Base-by-base conservation (phyloP, 2,888 invertebrate genomes). In the Arctia plantaginis region DNA sequence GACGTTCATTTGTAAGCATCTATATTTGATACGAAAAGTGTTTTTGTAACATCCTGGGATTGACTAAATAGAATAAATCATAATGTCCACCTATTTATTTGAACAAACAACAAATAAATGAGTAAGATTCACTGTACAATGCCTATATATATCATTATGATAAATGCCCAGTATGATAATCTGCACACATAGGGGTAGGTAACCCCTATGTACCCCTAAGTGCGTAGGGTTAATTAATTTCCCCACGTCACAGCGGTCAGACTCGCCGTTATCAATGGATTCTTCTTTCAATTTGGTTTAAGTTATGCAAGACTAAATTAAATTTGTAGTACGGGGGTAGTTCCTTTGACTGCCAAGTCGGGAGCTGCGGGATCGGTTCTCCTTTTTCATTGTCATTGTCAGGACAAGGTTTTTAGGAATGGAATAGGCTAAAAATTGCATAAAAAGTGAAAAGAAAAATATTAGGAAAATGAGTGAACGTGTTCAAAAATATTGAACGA, bases 221-320 rank as follows among this genome's bases (percentile, higher is more conserved):
- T 13, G 39, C n/a, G 65, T 23, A 39, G 65, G 65, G 65, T 66
- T 39, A 66, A 66, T 66, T 66, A 66, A 66, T 66, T 66, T 39
- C 39, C n/a, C 39, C 65, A 33, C 64, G 33, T 65, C 39, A 23
- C 35, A 35, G 35, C 62, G 30, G 62, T 66, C n/a, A 66, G 35
- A 8, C n/a, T 39, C 4, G 39, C 39, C 65, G n/a, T 35, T 66
- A 66, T 66, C 65, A 66, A n/a, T n/a, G 10, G 13, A 23, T 35
- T 23, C 15, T 62, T n/a, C 10, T 55, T 55, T 55, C n/a, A 8
- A n/a, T 55, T 55, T 55, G 51, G 23, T 12, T 55, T n/a, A 23
- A 55, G 51, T n/a, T 55, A 55, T 2, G 12, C 8, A 10, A 23
- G 23, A 55, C 10, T n/a, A 55, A 10, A 55, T 55, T n/a, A 8